phyloP scores from a whole-genome alignment of 2,888 invertebrate species.

The Pseudococcus jackbeardsleyi region DNA sequence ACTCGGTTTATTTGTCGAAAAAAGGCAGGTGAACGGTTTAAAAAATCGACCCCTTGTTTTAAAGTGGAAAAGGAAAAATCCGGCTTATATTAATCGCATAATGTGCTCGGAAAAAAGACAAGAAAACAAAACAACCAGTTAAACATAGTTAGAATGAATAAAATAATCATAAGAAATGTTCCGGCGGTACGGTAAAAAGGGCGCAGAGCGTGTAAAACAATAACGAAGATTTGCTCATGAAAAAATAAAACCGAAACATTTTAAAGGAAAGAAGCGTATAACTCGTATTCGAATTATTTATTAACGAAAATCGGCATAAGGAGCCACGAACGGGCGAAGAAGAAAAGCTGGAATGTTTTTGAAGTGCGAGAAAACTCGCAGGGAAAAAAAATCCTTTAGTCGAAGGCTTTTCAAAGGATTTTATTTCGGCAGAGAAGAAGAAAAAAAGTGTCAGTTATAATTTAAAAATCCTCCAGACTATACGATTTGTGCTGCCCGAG shows the following conservation, averaged over 20 bases:
- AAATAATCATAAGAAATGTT: constrained; percentile 22
- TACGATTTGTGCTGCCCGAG: not conserved
- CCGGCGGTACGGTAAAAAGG: not conserved
- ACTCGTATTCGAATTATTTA: constrained; percentile 28
- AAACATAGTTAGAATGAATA: not conserved
- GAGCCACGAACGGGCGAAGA: not conserved
- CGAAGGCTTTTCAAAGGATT: constrained; percentile 9
- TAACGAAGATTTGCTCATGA: constrained; percentile 1
- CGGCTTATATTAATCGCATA: not conserved
- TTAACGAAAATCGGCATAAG: constrained; percentile 21
- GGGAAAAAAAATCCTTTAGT: not conserved
- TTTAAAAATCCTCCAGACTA: constrained; percentile 3
- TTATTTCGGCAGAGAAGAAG: not conserved
- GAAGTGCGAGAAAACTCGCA: not conserved
- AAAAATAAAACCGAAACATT: constrained; percentile 20
- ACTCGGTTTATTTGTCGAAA: no score
- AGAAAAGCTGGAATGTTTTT: not conserved
- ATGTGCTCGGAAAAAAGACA: not conserved
- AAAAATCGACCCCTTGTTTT: not conserved
- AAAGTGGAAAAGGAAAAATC: not conserved
- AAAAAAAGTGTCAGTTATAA: constrained; percentile 14
- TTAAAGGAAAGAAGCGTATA: not conserved
- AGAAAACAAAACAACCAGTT: not conserved
- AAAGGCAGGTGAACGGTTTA: not conserved
- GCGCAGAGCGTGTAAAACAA: constrained; percentile 30